These are phyloP conservation scores for Talpa occidentalis DNA, from an alignment of 2,113 vertebrate species.

Conservation along the genomic window DNA sequence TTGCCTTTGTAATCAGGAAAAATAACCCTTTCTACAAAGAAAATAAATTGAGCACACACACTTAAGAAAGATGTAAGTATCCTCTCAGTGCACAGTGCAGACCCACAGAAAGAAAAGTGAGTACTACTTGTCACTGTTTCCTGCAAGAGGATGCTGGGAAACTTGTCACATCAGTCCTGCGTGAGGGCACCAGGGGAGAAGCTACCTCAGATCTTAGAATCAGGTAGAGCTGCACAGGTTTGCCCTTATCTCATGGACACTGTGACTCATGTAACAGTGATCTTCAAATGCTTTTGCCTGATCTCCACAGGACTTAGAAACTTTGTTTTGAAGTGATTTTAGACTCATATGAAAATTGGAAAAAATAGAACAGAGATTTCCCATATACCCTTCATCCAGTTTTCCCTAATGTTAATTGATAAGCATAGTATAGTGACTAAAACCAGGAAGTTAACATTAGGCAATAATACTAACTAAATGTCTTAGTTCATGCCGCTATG, in stretches of 20 bases:
- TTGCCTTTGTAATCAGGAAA: conserved; percentile 44
- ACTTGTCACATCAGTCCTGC: not conserved
- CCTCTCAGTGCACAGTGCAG: not conserved
- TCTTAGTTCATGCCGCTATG: not conserved
- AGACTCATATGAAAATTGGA: not conserved
- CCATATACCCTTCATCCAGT: not conserved
- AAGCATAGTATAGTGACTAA: not conserved
- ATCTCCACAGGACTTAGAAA: not conserved
- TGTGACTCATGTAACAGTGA: conserved; percentile 33
- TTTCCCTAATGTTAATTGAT: conserved; percentile 38
- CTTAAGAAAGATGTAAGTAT: conserved; percentile 24
- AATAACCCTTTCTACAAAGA: not conserved
- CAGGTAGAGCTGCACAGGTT: not conserved
- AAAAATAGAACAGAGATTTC: not conserved
- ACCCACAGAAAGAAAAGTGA: not conserved
- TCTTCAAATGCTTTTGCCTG: not conserved
- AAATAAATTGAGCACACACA: not conserved
- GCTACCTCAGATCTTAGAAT: conserved; percentile 1
- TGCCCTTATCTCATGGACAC: conserved; percentile 26
- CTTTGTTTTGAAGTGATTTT: conserved; percentile 32
- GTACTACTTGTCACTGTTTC: not conserved
- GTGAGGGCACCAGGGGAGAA: not conserved
- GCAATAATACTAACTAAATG: not conserved
- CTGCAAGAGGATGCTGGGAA: conserved; percentile 1
- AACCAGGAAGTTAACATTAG: not conserved